phyloP scores from a whole-genome alignment of 2,797 vertebrate genomes.

The Poecilia velifera region DNA sequence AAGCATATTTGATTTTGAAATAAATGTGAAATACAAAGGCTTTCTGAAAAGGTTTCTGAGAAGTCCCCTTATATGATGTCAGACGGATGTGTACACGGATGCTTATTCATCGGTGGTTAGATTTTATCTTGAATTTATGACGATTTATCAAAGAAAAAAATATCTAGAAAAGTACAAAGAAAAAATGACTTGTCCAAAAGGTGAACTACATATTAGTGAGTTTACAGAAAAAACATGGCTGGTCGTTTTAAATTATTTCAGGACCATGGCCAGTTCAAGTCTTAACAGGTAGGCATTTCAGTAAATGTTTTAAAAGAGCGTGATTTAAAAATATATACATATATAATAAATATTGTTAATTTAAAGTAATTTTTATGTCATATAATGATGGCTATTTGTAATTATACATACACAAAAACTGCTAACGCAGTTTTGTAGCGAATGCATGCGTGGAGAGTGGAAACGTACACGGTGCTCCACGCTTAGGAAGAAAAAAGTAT shows the following conservation, averaged over 20 bases:
- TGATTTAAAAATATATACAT: background rate
- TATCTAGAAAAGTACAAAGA: background rate
- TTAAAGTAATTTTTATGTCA: background rate
- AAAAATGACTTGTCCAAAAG: background rate
- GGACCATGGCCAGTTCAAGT: constrained; percentile 62
- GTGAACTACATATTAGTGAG: background rate
- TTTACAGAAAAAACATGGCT: background rate
- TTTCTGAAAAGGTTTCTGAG: background rate
- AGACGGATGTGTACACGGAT: background rate
- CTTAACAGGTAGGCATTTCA: background rate
- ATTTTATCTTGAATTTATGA: background rate
- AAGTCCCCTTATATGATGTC: background rate
- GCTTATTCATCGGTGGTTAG: background rate
- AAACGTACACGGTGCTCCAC: background rate
- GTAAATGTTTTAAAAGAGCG: background rate
- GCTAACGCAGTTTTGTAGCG: background rate
- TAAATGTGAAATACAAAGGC: background rate
- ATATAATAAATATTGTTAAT: background rate
- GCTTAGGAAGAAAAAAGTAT: constrained; percentile 14
- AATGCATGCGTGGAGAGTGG: background rate
- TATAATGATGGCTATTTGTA: background rate
- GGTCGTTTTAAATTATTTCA: constrained; percentile 38
- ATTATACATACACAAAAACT: background rate
- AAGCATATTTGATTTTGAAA: background rate
- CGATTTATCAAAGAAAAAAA: background rate